A percentile compares a stretch with the other conserved stretches of the same genome.
These are phyloP conservation scores for Crocallis elinguaria DNA, from an alignment of 2,888 invertebrate species.

Conservation along the genomic window DNA sequence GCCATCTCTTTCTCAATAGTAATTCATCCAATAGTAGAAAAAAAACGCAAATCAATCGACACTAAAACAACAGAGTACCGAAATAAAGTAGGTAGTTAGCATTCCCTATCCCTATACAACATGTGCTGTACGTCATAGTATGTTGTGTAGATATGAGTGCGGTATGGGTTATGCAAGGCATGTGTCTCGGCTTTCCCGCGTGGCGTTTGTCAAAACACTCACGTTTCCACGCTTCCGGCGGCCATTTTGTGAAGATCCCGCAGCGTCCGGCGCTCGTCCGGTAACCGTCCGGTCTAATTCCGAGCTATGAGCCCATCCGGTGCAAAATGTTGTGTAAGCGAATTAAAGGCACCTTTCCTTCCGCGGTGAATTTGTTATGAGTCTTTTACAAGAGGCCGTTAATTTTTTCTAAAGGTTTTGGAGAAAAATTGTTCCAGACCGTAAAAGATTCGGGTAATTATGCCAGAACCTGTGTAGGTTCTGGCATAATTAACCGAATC, in stretches of 20 bases:
- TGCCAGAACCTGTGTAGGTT: no score
- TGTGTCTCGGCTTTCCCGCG: slow-evolving; percentile 69
- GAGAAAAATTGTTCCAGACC: neutral
- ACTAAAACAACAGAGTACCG: no score
- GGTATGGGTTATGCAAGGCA: slow-evolving; percentile 65
- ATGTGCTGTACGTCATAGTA: neutral
- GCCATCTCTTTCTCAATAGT: no score
- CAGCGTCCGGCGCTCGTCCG: slow-evolving; percentile 59
- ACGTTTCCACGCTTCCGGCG: slow-evolving; percentile 78
- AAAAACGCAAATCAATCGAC: no score
- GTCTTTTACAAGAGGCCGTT: slow-evolving; percentile 26
- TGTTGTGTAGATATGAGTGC: no score
- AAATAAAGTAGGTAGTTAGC: no score
- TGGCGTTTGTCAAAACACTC: slow-evolving; percentile 81
- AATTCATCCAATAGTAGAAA: no score
- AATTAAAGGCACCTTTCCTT: slow-evolving; percentile 68
- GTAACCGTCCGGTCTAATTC: slow-evolving; percentile 65
- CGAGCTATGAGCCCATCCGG: slow-evolving; percentile 60
- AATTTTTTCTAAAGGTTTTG: slow-evolving; percentile 8
- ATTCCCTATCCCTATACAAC: no score
- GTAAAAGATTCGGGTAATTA: neutral
- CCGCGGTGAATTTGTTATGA: slow-evolving; percentile 45
- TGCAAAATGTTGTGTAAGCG: slow-evolving; percentile 79
- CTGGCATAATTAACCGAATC: no score
- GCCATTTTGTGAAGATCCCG: slow-evolving; percentile 50